These are phyloP conservation scores for Phaethornis superciliosus DNA, from an alignment of 2,113 vertebrate species.

Conservation along the genomic window DNA sequence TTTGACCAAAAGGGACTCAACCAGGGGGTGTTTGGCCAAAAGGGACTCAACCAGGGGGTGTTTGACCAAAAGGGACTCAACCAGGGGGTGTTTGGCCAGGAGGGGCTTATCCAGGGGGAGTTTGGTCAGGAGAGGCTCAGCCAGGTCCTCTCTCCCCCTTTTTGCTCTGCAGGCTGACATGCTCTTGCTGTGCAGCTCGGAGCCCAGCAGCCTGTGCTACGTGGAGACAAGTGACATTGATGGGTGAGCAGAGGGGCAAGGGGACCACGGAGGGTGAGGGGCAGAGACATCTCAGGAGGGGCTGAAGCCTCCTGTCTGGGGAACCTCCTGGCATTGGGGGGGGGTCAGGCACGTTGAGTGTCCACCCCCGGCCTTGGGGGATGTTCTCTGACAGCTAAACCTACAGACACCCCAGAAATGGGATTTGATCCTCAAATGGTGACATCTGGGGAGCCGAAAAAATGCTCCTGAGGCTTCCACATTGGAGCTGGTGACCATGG, in stretches of 20 bases:
- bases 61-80: no score
- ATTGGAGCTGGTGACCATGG: not conserved
- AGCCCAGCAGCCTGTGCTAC: conserved; percentile 93
- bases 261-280: fast-evolving
- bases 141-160: not conserved
- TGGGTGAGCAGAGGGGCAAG: conserved; percentile 77
- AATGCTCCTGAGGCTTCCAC: not conserved
- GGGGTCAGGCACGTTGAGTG: not conserved
- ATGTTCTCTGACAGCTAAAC: not conserved
- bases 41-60: no score
- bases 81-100: no score
- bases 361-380: not conserved
- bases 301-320: not conserved
- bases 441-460: not conserved
- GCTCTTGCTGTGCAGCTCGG: conserved; percentile 88
- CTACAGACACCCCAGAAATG: not conserved
- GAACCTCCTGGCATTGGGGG: fast-evolving
- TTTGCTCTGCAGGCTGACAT: conserved; percentile 80
- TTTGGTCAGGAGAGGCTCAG: not conserved
- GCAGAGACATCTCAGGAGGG: not conserved
- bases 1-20: no score
- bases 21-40: no score
- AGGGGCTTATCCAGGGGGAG: no score
- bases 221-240: conserved; percentile 94
- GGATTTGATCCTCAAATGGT: not conserved